These are phyloP conservation scores for Ara ararauna DNA, from an alignment of 2,797 vertebrate genomes.

Conservation along the genomic window DNA sequence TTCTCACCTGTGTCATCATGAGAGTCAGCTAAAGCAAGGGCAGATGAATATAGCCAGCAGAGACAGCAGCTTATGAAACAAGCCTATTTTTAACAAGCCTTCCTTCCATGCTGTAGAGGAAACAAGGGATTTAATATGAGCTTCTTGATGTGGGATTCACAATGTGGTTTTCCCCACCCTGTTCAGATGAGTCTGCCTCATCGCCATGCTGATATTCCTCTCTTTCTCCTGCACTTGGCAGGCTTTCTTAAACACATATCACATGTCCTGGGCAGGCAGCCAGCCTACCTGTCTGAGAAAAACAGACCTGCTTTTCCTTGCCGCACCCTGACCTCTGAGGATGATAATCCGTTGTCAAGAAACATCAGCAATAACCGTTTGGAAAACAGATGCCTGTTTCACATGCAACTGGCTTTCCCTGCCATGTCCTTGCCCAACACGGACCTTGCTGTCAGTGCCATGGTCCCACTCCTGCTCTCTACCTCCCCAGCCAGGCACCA, in stretches of 20 bases:
- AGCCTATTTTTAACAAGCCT: conserved; percentile 63
- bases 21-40: conserved; percentile 19
- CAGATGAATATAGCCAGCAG: not conserved
- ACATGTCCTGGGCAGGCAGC: not conserved
- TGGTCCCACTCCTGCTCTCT: not conserved
- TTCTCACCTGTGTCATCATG: conserved; percentile 52
- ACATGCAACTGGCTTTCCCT: not conserved
- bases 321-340: conserved; percentile 33
- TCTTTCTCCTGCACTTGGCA: not conserved
- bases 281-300: conserved; percentile 64
- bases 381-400: conserved; percentile 22
- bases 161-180: conserved; percentile 35
- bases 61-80: conserved; percentile 44
- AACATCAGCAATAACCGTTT: conserved; percentile 38
- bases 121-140: not conserved
- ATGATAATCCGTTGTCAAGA: not conserved
- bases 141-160: conserved; percentile 41
- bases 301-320: conserved; percentile 42
- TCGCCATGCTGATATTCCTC: not conserved
- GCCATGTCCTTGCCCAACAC: not conserved
- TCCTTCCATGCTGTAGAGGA: not conserved
- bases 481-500: not conserved
- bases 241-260: not conserved
- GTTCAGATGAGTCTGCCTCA: not conserved
- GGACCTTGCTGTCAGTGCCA: fast-evolving